Percentiles rank a stretch among this genome's conserved stretches.
These are phyloP conservation scores for Neoniphon sammara DNA, from an alignment of 2,797 vertebrate genomes.

Conservation along the genomic window DNA sequence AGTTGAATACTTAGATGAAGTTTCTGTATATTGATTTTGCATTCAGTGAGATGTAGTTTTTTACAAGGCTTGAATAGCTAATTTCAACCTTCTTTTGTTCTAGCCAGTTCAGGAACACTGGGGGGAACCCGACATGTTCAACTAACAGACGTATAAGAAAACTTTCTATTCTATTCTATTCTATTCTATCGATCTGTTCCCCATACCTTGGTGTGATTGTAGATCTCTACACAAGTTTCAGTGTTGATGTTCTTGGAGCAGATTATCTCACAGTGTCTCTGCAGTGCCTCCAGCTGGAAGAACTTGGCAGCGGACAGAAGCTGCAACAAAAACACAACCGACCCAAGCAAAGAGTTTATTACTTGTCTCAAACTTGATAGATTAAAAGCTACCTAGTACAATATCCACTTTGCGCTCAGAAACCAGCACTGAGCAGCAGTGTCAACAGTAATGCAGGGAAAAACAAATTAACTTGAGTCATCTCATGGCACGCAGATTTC, in stretches of 20 bases:
- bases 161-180: neutral
- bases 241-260: conserved; percentile 97
- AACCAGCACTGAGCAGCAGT: neutral
- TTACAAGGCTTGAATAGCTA: no score
- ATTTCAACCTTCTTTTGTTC: no score
- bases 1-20: no score
- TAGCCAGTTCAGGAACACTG: no score
- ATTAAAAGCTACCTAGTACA: neutral
- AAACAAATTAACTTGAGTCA: neutral
- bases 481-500: neutral
- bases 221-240: conserved; percentile 97
- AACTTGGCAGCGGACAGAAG: conserved; percentile 97
- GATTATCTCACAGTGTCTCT: conserved; percentile 98
- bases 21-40: no score
- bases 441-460: neutral
- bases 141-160: no score
- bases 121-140: no score
- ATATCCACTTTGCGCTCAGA: neutral
- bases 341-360: neutral
- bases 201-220: conserved; percentile 96
- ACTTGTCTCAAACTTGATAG: neutral
- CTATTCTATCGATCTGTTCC: neutral
- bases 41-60: no score
- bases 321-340: conserved; percentile 76
- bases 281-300: conserved; percentile 96